Evolutionary conservation across 2,888 invertebrate species (phyloP).

Genomic region (Therioaphis trifolii): DNA sequence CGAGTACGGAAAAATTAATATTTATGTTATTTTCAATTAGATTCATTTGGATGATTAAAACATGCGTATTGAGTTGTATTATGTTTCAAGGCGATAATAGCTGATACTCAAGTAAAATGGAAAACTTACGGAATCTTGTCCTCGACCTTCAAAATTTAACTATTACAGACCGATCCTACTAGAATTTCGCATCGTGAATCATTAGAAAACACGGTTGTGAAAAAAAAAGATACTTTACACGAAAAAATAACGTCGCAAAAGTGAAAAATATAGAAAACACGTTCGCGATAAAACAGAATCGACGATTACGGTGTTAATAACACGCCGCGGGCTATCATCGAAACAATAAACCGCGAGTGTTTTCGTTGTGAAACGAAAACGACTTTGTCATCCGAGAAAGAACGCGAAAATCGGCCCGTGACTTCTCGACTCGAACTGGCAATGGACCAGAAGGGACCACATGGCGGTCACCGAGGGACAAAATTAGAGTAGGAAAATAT

Average conservation of each 20-base stretch:
- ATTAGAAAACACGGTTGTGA: background rate
- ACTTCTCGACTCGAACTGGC: conserved; percentile 44
- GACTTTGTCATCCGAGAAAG: conserved; percentile 14
- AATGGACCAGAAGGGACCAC: conserved; percentile 49
- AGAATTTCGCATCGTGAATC: conserved; percentile 25
- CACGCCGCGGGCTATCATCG: background rate
- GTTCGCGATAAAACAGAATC: background rate
- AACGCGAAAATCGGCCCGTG: conserved; percentile 34
- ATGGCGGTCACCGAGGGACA: conserved; percentile 54
- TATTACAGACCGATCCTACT: background rate
- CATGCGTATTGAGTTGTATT: too few relatives aligned
- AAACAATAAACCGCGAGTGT: background rate
- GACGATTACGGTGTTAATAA: background rate
- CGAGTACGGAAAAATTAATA: too few relatives aligned
- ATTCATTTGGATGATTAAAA: too few relatives aligned
- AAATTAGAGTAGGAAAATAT: conserved; percentile 62
- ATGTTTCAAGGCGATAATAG: too few relatives aligned
- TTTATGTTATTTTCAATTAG: too few relatives aligned
- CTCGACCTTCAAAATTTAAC: conserved; percentile 24
- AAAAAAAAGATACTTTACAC: background rate
- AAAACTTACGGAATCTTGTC: background rate
- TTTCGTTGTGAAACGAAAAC: background rate
- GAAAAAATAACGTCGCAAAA: background rate
- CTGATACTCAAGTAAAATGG: background rate
- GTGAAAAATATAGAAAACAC: background rate